These are phyloP conservation scores for Silurus glanis DNA, from an alignment of 2,113 vertebrate species.

Conservation along the genomic window DNA sequence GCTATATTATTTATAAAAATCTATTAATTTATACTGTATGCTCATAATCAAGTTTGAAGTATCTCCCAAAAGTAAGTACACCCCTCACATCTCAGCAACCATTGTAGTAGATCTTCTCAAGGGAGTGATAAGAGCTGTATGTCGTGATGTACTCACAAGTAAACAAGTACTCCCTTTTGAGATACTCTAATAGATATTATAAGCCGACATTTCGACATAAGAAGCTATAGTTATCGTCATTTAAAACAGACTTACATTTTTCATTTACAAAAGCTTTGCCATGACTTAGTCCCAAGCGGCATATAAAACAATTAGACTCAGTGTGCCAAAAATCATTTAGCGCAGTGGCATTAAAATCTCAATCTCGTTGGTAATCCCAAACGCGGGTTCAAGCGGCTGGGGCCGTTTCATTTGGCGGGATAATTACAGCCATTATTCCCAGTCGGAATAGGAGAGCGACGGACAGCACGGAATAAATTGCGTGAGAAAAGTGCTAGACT, in stretches of 20 bases:
- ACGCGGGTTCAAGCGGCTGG: conserved; percentile 17
- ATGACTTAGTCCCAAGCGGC: conserved; percentile 17
- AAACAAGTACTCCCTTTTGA: neutral
- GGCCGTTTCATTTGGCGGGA: conserved; percentile 69
- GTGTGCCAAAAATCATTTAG: conserved; percentile 31
- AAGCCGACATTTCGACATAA: neutral
- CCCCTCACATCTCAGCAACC: too few relatives aligned
- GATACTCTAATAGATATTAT: neutral
- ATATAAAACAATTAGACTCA: conserved; percentile 39
- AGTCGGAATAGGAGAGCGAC: conserved; percentile 50
- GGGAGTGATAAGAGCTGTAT: too few relatives aligned
- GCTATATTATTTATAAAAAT: neutral
- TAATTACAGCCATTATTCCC: conserved; percentile 81
- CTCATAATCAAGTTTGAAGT: neutral
- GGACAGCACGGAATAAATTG: conserved; percentile 81
- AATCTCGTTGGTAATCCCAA: conserved; percentile 42
- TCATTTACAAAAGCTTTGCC: conserved; percentile 17
- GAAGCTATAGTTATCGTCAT: conserved; percentile 11
- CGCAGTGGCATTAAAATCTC: conserved; percentile 34
- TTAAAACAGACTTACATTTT: neutral
- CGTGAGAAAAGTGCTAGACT: conserved; percentile 76
- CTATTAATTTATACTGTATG: neutral
- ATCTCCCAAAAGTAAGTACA: too few relatives aligned
- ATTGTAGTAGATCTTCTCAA: too few relatives aligned
- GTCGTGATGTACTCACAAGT: too few relatives aligned